Percentiles rank a stretch among this genome's conserved stretches.
Conservation (phyloP, 2,888 invertebrate genomes). For the Bibio marci region DNA sequence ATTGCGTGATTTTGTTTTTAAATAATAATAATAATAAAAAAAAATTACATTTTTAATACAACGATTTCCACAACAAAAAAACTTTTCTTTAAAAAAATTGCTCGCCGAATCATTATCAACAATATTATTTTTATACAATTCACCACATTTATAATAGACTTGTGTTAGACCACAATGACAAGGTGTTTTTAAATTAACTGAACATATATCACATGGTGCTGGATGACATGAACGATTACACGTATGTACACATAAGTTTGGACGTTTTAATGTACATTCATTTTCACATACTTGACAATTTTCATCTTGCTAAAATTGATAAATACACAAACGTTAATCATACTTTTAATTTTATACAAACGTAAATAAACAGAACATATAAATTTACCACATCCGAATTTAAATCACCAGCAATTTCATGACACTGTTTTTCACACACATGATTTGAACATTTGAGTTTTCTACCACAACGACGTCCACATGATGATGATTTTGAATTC, state of each 20-base stretch:
- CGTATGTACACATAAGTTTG: constrained; percentile 54
- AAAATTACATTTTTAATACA: constrained; percentile 61
- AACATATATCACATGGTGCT: constrained; percentile 59
- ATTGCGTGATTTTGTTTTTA: too few species aligned
- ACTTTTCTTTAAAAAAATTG: constrained; percentile 14
- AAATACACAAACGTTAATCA: too few species aligned
- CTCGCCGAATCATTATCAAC: constrained; percentile 28
- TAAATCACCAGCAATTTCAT: constrained; percentile 39
- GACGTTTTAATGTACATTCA: constrained; percentile 45
- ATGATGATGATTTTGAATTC: constrained; percentile 52
- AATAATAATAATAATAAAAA: too few species aligned
- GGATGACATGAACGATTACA: constrained; percentile 58
- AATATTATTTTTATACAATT: constrained; percentile 38
- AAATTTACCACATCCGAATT: constrained; percentile 30
- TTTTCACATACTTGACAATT: constrained; percentile 40
- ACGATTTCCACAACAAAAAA: constrained; percentile 54
- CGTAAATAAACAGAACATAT: too few species aligned
- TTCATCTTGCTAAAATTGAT: constrained; percentile 25
- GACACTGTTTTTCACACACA: constrained; percentile 53
- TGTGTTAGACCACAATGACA: constrained; percentile 74
- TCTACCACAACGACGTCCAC: constrained; percentile 61
- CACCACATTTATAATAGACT: constrained; percentile 54
- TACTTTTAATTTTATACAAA: too few species aligned
- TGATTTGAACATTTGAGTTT: constrained; percentile 64
- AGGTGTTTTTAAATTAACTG: constrained; percentile 43